Evolutionary conservation across 2,797 vertebrate genomes (phyloP).

Genomic region (Mastacembelus armatus): DNA sequence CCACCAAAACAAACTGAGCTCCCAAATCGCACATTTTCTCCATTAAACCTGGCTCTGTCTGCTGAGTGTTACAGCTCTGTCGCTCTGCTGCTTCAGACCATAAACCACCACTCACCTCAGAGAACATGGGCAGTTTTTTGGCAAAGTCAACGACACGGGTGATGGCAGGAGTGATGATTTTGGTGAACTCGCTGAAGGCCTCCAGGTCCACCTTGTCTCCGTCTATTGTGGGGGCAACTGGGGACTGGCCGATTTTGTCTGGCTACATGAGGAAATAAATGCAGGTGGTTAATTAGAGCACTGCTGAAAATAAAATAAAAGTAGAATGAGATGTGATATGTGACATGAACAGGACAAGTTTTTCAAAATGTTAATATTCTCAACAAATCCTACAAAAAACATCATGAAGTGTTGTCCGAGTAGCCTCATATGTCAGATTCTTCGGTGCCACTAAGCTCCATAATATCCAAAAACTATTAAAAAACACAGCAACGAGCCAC

Average conservation of each 20-base stretch:
- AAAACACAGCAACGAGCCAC: background rate
- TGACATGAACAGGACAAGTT: background rate
- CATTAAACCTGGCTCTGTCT: background rate
- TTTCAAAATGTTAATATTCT: background rate
- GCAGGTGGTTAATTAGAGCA: conserved; percentile 1
- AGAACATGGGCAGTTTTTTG: conserved; percentile 99
- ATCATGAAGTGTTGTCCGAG: background rate
- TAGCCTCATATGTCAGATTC: background rate
- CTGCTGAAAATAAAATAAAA: background rate
- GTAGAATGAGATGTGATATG: no score
- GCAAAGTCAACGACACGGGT: conserved; percentile 99
- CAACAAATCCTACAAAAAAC: background rate
- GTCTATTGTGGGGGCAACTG: conserved; percentile 91
- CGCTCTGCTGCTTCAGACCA: background rate
- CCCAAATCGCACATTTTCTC: conserved; percentile 1
- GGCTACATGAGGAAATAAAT: conserved; percentile 78
- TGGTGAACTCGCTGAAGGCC: conserved; percentile 99
- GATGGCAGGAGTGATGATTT: conserved; percentile 99
- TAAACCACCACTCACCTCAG: conserved; percentile 85
- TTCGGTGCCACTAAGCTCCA: background rate
- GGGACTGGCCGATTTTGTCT: conserved; percentile 96
- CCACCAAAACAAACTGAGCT: background rate
- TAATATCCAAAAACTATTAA: background rate
- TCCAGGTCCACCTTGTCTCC: conserved; percentile 97
- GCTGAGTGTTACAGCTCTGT: background rate